Evolutionary conservation across 2,888 invertebrate species (phyloP), one percentile per base, ranked within the genome.

Genomic region (Exocentrus adspersus): DNA sequence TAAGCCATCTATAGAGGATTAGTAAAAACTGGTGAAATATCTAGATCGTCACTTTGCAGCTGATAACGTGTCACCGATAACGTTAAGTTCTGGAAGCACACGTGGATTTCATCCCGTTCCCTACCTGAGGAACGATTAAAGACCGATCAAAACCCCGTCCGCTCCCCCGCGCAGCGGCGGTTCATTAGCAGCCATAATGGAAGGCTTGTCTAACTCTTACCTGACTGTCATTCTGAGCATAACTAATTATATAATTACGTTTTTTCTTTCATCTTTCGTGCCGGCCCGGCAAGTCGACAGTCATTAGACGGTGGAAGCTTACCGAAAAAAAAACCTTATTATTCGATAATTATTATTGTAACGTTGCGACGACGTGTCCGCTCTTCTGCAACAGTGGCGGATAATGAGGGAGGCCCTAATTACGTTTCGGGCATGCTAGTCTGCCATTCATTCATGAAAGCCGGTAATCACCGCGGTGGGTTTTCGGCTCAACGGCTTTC

Each of bases 241-340:
- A 82, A 79, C 82, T 81, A 81, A 82, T 82, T 81, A 78, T 77
- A 79, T 81, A 82, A 82, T 82, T 82, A 80, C 72, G 74, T 78
- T 78, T 80, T 80, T 80, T 72, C 60, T 65, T n/a, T n/a, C n/a
- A n/a, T n/a, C n/a, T n/a, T n/a, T n/a, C n/a, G n/a, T n/a, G n/a
- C n/a, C n/a, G n/a, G n/a, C n/a, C n/a, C 65, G 69, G 62, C 65
- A 71, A 72, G 71, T 75, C 76, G 77, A 77, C 76, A 75, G 74
- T 79, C 79, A 80, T 80, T 80, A 80, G 75, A 69, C 71, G 71
- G 72, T 60, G 62, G 65, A 70, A 72, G 70, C 69, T 70, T 68
- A 69, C 57, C 69, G 67, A 67, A 71, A 69, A 24, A 69, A 77
- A 75, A 72, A n/a, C n/a, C 71, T 67, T 73, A 75, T 77, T 76